These are phyloP conservation scores for Scaptomyza parva DNA, from an alignment of 2,888 invertebrate species.

Conservation along the genomic window DNA sequence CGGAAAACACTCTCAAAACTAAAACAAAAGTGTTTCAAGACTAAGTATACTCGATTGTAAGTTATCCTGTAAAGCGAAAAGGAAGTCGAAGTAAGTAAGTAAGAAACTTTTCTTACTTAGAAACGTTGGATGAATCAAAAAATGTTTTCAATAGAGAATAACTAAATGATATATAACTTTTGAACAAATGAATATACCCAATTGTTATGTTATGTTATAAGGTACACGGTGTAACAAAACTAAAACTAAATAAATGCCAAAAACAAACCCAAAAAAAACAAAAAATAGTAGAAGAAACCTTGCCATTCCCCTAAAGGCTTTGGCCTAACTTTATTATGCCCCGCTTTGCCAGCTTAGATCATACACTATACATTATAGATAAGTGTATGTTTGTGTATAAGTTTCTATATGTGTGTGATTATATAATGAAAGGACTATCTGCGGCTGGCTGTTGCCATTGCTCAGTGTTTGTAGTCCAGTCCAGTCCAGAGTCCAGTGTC, in stretches of 20 bases:
- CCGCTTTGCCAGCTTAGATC: conserved; percentile 36
- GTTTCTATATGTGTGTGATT: conserved; percentile 10
- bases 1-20: conserved; percentile 11
- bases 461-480: conserved; percentile 61
- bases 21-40: background rate
- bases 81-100: too few relatives aligned
- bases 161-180: too few relatives aligned
- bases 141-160: too few relatives aligned
- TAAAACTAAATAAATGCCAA: conserved; percentile 80
- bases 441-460: conserved; percentile 59
- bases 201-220: background rate
- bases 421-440: conserved; percentile 66
- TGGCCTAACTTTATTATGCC: conserved; percentile 73
- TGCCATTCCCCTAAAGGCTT: conserved; percentile 32
- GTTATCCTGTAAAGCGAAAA: background rate
- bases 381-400: conserved; percentile 2
- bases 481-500: too few relatives aligned
- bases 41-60: background rate
- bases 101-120: too few relatives aligned
- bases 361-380: conserved; percentile 31
- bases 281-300: too few relatives aligned
- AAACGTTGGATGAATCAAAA: too few relatives aligned
- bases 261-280: conserved; percentile 70
- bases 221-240: conserved; percentile 46
- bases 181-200: background rate